Conservation (phyloP, 2,797 vertebrate species). For the Denticeps clupeoides region DNA sequence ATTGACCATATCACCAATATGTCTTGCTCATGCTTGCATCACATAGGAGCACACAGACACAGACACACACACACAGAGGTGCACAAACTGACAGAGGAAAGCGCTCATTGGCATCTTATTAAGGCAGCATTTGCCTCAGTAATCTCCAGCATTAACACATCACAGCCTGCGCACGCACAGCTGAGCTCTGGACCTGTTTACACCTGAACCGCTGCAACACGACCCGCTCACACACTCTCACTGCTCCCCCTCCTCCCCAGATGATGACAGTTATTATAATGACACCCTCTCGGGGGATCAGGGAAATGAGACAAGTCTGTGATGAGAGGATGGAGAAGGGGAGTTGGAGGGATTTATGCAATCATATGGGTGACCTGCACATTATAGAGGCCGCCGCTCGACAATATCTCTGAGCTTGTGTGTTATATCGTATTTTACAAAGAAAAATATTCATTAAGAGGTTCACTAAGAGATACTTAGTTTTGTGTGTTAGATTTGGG, state of each 20-base stretch:
- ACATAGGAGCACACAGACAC: neutral
- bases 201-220: constrained; percentile 4
- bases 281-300: constrained; percentile 5
- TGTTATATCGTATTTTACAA: too few species aligned
- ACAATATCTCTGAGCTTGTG: neutral
- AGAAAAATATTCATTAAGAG: too few species aligned
- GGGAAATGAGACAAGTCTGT: neutral
- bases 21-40: too few species aligned
- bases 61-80: constrained; percentile 7
- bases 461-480: too few species aligned
- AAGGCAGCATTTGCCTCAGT: constrained; percentile 34
- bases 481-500: too few species aligned
- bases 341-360: constrained; percentile 6
- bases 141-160: constrained; percentile 39
- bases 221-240: constrained; percentile 6
- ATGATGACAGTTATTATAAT: constrained; percentile 7
- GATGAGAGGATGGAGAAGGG: neutral
- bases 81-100: constrained; percentile 1
- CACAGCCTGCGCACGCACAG: constrained; percentile 24
- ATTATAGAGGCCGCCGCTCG: neutral
- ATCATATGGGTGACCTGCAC: constrained; percentile 32
- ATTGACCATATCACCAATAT: too few species aligned
- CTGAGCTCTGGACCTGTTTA: constrained; percentile 32
- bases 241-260: neutral
- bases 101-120: constrained; percentile 25